Evolutionary conservation across 2,797 vertebrate species (phyloP), one percentile per base, ranked within the genome.

Genomic region (Aulostomus chinensis): DNA sequence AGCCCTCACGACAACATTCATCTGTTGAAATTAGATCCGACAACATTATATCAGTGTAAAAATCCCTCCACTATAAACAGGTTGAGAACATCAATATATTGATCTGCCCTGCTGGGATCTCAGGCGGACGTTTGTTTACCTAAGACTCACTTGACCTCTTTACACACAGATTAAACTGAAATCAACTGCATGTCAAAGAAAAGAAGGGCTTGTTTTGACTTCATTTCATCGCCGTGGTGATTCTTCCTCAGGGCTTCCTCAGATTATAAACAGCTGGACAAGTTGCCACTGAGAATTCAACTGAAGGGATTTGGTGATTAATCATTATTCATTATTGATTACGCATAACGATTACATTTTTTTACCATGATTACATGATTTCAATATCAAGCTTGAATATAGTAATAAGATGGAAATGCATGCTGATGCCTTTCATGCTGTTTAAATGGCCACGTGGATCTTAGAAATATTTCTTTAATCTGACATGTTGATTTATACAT

Each of bases 171-270:
- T 79, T 75, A 59, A 41, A 2, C 9, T 7, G 6, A 58, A 64
- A 42, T 80, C 70, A 80, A 77, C 70, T 33, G 10, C 42, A n/a
- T n/a, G 39, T 68, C 13, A 39, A 54, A 16, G 14, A 54, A 60
- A 63, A 50, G n/a, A n/a, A n/a, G n/a, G n/a, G 0, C 11, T 30
- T 21, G 26, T 9, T 30, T 24, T 5, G 1, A 31, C 4, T 56
- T 48, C 10, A 59, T 72, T 50, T 48, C 37, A 32, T 74, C 58
- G 56, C 1, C 59, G 14, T 66, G 58, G 40, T 58, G 71, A 53
- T 60, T 24, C 31, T 38, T 2, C 5, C 21, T 10, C 52, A 29
- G 29, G 32, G 5, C 26, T 41, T 38, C 38, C 33, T 22, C 37
- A 35, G 13, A 15, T 26, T 52, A 16, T 14, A 22, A 1, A 3